Evolutionary conservation across 2,888 invertebrate genomes (phyloP).

Genomic region (Chrysolina oricalcia): DNA sequence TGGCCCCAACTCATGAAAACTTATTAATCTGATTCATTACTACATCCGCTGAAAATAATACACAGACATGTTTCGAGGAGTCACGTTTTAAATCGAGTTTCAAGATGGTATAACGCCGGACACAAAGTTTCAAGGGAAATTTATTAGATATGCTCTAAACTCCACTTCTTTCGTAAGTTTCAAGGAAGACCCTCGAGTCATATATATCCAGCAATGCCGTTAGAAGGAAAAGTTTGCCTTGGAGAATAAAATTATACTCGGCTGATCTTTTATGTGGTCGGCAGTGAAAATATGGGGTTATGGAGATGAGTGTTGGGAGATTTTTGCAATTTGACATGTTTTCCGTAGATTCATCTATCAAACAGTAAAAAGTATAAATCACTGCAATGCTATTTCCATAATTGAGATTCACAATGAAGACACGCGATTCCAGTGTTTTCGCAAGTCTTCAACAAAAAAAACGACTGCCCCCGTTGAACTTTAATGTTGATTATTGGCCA

Average conservation of each 20-base stretch:
- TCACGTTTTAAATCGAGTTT: conserved; percentile 11
- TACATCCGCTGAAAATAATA: not conserved
- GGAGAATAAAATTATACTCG: not conserved
- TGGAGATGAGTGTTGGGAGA: not conserved
- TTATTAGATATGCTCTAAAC: conserved; percentile 19
- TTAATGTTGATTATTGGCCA: too few species aligned
- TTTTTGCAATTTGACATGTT: too few species aligned
- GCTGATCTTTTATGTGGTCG: not conserved
- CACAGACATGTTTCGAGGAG: not conserved
- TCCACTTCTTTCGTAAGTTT: conserved; percentile 10
- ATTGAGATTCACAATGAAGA: too few species aligned
- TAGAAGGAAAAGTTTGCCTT: conserved; percentile 7
- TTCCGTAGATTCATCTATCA: too few species aligned
- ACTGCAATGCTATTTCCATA: too few species aligned
- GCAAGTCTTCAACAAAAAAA: too few species aligned
- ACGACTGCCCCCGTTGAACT: too few species aligned
- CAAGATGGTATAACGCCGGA: conserved; percentile 8
- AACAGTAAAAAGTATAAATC: too few species aligned
- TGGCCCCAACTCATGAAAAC: too few species aligned
- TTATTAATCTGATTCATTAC: too few species aligned
- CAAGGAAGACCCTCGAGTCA: conserved; percentile 3
- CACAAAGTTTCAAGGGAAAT: not conserved
- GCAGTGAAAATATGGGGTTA: not conserved
- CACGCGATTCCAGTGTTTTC: too few species aligned
- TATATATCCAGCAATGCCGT: conserved; percentile 3